These are phyloP conservation scores for Ceratina calcarata DNA, from an alignment of 1,140 invertebrate species.

Conservation along the genomic window DNA sequence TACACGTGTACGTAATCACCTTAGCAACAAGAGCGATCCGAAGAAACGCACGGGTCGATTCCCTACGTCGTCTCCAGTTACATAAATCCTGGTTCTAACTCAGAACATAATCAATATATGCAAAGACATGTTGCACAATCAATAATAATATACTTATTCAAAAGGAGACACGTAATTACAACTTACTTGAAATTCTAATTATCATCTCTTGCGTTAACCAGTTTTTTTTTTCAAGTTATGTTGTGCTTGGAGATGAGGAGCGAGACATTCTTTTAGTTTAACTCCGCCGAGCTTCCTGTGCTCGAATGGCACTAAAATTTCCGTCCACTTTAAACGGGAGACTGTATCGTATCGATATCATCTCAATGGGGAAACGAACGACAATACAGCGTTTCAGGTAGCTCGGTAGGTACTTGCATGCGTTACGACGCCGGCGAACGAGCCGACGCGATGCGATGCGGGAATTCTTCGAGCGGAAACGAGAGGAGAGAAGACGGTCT, in stretches of 20 bases:
- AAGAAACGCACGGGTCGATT: not conserved
- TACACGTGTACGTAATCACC: not conserved
- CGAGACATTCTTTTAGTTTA: too few species aligned
- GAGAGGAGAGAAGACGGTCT: not conserved
- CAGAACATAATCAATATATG: not conserved
- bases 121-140: not conserved
- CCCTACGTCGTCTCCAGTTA: not conserved
- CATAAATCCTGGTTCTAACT: not conserved
- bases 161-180: not conserved
- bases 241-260: too few species aligned
- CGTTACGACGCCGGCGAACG: not conserved
- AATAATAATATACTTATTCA: not conserved
- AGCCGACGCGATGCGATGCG: not conserved
- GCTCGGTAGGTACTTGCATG: not conserved
- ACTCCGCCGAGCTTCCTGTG: too few species aligned
- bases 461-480: slow-evolving; percentile 8
- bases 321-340: too few species aligned
- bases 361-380: not conserved
- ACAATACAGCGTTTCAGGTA: slow-evolving; percentile 2
- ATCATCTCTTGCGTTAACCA: too few species aligned
- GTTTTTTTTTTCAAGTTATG: too few species aligned
- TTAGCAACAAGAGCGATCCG: not conserved
- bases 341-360: not conserved
- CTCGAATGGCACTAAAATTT: too few species aligned
- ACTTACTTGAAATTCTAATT: not conserved